Percentiles rank a stretch among this genome's conserved stretches.
phyloP scores from a whole-genome alignment of 1,140 invertebrate genomes.

The Drosophila leontia region DNA sequence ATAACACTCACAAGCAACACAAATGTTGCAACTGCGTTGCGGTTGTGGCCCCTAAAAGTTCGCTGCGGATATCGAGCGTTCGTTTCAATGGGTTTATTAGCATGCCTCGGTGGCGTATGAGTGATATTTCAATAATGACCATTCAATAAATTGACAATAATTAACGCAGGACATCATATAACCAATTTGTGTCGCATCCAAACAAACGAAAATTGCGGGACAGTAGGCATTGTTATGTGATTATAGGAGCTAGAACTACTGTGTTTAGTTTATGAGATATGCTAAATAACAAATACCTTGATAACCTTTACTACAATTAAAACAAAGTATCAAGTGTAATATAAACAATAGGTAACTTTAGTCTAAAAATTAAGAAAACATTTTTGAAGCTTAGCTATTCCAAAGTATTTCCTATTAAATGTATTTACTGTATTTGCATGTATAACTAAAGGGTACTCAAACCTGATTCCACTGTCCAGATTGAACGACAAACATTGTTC shows the following conservation, averaged over 20 bases:
- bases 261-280: neutral
- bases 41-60: slow-evolving; percentile 64
- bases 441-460: neutral
- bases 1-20: slow-evolving; percentile 4
- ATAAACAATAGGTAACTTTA: neutral
- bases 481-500: slow-evolving; percentile 18
- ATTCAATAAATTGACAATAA: slow-evolving; percentile 64
- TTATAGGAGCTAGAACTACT: neutral
- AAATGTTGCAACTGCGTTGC: slow-evolving; percentile 52
- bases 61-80: slow-evolving; percentile 34
- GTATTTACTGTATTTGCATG: neutral
- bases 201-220: slow-evolving; percentile 20
- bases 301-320: too few relatives aligned
- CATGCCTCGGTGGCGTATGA: slow-evolving; percentile 57
- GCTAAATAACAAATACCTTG: too few relatives aligned
- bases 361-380: too few relatives aligned
- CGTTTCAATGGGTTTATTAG: slow-evolving; percentile 72
- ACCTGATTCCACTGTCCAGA: slow-evolving; percentile 23
- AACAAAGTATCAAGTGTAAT: too few relatives aligned
- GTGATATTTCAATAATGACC: slow-evolving; percentile 69
- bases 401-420: too few relatives aligned
- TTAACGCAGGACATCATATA: slow-evolving; percentile 51
- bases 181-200: slow-evolving; percentile 37
- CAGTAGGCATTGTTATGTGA: slow-evolving; percentile 9
- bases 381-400: too few relatives aligned